phyloP scores from a whole-genome alignment of 1,140 invertebrate species.

The Thaumatotibia leucotreta region DNA sequence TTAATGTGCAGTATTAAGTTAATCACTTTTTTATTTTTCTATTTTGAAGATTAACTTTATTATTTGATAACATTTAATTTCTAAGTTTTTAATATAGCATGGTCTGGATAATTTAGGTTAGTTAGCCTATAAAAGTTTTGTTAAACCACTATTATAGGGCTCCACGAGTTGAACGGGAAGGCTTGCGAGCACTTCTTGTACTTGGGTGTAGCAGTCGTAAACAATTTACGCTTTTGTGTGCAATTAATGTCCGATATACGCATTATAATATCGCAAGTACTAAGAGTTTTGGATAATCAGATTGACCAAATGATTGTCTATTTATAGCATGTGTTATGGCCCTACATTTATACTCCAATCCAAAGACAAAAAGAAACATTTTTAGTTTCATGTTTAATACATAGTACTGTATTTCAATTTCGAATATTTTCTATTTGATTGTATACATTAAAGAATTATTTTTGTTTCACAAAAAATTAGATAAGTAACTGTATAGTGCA shows the following conservation, averaged over 20 bases:
- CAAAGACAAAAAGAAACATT: constrained; percentile 8
- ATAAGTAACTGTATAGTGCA: constrained; percentile 55
- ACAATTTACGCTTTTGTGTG: background rate
- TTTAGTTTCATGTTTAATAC: constrained; percentile 30
- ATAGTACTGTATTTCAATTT: constrained; percentile 36
- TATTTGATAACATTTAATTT: constrained; percentile 43
- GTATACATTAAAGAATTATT: constrained; percentile 31
- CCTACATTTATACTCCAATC: constrained; percentile 10
- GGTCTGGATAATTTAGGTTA: constrained; percentile 38
- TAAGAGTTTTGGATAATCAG: background rate
- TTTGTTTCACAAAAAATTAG: constrained; percentile 36
- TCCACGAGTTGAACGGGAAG: background rate
- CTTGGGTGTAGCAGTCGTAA: background rate
- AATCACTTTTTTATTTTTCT: constrained; percentile 63
- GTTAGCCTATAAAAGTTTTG: background rate
- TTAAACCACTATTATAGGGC: background rate
- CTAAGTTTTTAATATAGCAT: constrained; percentile 28
- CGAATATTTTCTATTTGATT: constrained; percentile 41
- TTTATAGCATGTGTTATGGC: background rate
- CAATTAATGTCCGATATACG: background rate
- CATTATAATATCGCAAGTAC: background rate
- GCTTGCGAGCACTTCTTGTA: background rate
- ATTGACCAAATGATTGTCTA: background rate
- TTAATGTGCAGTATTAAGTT: constrained; percentile 71
- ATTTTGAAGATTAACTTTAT: constrained; percentile 60